These are phyloP conservation scores for Tachuris rubrigastra DNA, from an alignment of 2,113 vertebrate genomes.

Conservation along the genomic window DNA sequence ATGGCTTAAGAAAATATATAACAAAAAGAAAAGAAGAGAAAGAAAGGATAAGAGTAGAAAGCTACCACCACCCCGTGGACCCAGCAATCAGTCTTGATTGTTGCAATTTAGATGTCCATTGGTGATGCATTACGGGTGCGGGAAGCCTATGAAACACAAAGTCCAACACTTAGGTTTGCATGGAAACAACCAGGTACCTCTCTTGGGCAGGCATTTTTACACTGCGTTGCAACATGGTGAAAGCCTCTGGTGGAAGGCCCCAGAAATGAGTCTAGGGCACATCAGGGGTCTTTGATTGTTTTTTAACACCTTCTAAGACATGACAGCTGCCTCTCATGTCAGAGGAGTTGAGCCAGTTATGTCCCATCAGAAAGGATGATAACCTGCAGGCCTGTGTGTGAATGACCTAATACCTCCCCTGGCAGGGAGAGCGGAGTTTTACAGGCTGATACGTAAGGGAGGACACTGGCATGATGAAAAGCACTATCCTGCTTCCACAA, in stretches of 20 bases:
- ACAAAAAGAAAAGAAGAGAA: not conserved
- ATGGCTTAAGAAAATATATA: not conserved
- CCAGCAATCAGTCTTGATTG: not conserved
- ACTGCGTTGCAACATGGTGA: not conserved
- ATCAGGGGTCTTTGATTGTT: not conserved
- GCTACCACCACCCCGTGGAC: not conserved
- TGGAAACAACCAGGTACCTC: not conserved
- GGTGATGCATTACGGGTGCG: fast-evolving
- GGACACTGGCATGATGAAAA: not conserved
- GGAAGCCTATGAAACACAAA: not conserved
- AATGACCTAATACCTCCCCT: not conserved
- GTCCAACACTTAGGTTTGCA: not conserved
- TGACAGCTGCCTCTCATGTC: not conserved
- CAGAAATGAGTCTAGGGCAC: not conserved
- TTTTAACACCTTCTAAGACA: not conserved
- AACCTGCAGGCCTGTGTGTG: not conserved
- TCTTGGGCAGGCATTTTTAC: not conserved
- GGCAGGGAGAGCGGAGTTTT: not conserved
- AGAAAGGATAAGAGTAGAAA: not conserved
- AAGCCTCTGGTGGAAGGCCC: not conserved
- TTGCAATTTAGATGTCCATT: not conserved
- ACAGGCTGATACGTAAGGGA: not conserved
- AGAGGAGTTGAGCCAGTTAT: not conserved
- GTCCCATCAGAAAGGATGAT: not conserved
- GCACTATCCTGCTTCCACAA: fast-evolving